Percentiles rank a stretch among this genome's conserved stretches.
These are phyloP conservation scores for Hucho hucho DNA, from an alignment of 2,113 vertebrate genomes.

Conservation along the genomic window DNA sequence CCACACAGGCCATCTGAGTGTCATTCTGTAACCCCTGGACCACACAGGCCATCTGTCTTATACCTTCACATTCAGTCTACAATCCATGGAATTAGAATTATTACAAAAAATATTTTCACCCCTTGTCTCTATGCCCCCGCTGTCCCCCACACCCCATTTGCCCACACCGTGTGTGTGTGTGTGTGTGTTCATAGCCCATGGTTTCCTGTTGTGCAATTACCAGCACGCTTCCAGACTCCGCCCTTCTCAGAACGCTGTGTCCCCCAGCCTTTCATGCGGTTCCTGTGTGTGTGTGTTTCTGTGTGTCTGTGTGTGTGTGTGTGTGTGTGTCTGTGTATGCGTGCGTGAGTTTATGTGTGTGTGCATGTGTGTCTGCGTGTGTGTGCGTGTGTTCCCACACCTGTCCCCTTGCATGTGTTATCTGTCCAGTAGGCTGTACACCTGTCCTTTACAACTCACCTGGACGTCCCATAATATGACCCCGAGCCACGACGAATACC, in stretches of 20 bases:
- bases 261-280: background rate
- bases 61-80: background rate
- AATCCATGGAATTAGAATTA: background rate
- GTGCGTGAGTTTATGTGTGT: background rate
- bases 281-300: background rate
- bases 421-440: constrained; percentile 37
- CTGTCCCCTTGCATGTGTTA: constrained; percentile 17
- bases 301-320: background rate
- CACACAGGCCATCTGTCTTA: background rate
- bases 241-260: background rate
- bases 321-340: background rate
- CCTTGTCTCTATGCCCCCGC: background rate
- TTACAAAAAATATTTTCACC: background rate
- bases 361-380: background rate
- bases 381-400: background rate
- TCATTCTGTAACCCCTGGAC: too few species aligned
- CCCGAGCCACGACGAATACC: constrained; percentile 39
- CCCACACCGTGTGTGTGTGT: constrained; percentile 4
- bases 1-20: too few species aligned
- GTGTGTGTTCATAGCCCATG: background rate
- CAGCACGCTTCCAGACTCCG: background rate
- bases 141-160: background rate
- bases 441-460: constrained; percentile 54
- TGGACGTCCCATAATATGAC: constrained; percentile 14
- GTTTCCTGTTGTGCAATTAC: constrained; percentile 7